Base-by-base conservation (phyloP, 2,888 invertebrate genomes). In the Ptilodon capucinus region DNA sequence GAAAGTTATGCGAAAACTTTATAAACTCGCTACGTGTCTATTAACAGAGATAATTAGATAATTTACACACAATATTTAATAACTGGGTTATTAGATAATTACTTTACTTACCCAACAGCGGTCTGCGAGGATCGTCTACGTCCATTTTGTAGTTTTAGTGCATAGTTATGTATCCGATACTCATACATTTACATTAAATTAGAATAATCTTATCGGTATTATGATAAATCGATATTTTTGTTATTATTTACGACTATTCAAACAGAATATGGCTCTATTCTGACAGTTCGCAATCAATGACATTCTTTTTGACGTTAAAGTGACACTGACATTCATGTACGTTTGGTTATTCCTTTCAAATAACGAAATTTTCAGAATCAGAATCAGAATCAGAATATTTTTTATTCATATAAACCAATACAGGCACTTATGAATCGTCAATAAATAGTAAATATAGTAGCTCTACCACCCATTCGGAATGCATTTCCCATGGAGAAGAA, bases 101-200 rank as follows among this genome's bases (percentile, higher is more conserved):
- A 42, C 35, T 23, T 40, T 34, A 44, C 75, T 48, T 62, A 79
- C 78, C 75, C 42, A 79, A 58, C 9, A 76, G 60, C 8, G 81
- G 81, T 36, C 54, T 68, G 42, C 77, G 63, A 1, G 79, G 79
- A 36, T 81, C 81, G 51, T 80, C 71, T 6, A 50, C 51, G 25
- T 78, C 72, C 81, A 81, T 81, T 60, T 53, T 62, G 23, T 52
- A 23, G 35, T 17, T 44, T n/a, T 36, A 25, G 25, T 41, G 1
- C 40, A 45, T 57, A 30, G 14, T 43, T 18, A 4, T 16, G 39
- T 43, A 55, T 41, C 43, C 34, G 44, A 51, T 40, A 41, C 21
- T 11, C 11, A 14, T 16, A 44, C 44, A 53, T 44, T 44, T 48
- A 44, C 44, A 53, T 44, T 44, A 47, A 42, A 48, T 54, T 51